These are phyloP conservation scores for Chaetodon auriga DNA, from an alignment of 2,113 vertebrate genomes.

Conservation along the genomic window DNA sequence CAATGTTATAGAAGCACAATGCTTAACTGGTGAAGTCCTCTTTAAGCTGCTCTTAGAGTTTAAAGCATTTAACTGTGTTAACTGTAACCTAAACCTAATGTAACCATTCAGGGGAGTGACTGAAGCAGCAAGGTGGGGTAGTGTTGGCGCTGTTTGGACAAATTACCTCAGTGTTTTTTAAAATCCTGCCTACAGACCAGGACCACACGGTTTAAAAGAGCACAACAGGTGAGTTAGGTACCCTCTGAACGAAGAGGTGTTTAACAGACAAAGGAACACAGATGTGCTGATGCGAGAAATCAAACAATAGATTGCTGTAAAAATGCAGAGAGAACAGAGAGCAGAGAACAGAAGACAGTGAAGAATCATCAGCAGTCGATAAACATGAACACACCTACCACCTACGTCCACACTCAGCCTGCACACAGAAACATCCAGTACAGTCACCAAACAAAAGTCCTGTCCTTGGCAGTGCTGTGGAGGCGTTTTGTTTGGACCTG, in stretches of 20 bases:
- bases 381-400: conserved; percentile 37
- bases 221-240: neutral
- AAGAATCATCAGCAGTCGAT: conserved; percentile 25
- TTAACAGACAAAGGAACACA: neutral
- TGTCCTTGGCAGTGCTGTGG: conserved; percentile 49
- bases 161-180: neutral
- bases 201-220: neutral
- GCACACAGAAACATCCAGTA: conserved; percentile 39
- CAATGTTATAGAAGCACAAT: no score
- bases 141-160: neutral
- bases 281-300: neutral
- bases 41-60: neutral
- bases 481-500: conserved; percentile 61
- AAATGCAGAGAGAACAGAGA: neutral
- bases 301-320: neutral
- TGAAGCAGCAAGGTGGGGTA: no score
- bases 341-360: neutral
- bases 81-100: no score
- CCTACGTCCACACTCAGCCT: conserved; percentile 24
- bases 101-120: no score
- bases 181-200: neutral
- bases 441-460: conserved; percentile 48
- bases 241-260: neutral
- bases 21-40: no score
- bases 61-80: neutral